A percentile compares a stretch with the other conserved stretches of the same genome.
These are phyloP conservation scores for Rana temporaria DNA, from an alignment of 2,113 vertebrate genomes.

Conservation along the genomic window DNA sequence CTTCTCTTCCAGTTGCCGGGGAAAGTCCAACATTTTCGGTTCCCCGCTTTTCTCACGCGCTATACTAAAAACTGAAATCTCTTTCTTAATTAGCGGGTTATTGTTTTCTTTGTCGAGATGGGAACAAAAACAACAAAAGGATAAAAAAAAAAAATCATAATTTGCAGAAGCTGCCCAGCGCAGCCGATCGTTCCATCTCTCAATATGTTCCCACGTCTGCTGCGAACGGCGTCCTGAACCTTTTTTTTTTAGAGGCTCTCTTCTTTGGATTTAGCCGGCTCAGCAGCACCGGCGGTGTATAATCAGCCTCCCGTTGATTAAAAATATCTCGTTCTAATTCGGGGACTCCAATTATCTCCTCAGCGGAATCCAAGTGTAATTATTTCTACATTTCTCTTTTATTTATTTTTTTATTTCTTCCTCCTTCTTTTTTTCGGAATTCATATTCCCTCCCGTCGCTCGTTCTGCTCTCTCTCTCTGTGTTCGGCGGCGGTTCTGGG, in stretches of 20 bases:
- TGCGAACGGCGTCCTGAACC: background rate
- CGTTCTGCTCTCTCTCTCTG: background rate
- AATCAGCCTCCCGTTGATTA: slow-evolving; percentile 56
- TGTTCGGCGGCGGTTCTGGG: background rate
- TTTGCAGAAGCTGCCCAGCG: background rate
- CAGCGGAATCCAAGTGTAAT: slow-evolving; percentile 46
- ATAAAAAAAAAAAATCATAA: background rate
- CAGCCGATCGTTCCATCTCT: background rate
- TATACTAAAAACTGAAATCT: background rate
- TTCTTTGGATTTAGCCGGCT: slow-evolving; percentile 9
- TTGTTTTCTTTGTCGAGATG: background rate
- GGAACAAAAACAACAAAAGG: background rate
- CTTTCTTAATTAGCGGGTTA: background rate
- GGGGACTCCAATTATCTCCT: slow-evolving; percentile 50
- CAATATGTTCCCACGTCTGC: slow-evolving; percentile 1
- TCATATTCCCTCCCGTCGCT: background rate
- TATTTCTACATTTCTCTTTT: slow-evolving; percentile 29
- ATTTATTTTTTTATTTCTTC: background rate
- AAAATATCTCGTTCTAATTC: slow-evolving; percentile 55
- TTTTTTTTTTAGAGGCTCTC: background rate
- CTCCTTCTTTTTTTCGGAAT: slow-evolving; percentile 1
- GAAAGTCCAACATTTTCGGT: too few species aligned
- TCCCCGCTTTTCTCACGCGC: too few species aligned
- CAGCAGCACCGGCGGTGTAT: slow-evolving; percentile 21
- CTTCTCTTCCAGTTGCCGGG: too few species aligned